Conservation (phyloP, 2,888 invertebrate species). For the Dynastes maya region DNA sequence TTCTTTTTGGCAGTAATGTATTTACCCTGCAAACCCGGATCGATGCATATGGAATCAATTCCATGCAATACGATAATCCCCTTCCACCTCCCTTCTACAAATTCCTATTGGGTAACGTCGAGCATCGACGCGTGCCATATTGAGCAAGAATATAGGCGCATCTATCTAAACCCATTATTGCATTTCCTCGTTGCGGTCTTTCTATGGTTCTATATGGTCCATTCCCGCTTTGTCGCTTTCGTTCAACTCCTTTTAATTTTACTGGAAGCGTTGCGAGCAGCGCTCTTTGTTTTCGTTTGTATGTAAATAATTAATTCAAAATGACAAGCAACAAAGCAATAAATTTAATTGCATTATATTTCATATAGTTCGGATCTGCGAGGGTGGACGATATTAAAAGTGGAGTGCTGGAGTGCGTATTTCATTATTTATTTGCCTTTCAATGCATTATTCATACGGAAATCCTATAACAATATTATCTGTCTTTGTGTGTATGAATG, state of each 20-base stretch:
- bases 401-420: not conserved
- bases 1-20: too few relatives aligned
- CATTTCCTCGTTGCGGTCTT: not conserved
- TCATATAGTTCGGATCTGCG: conserved; percentile 21
- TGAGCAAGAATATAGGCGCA: too few relatives aligned
- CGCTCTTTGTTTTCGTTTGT: conserved; percentile 8
- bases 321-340: conserved; percentile 7
- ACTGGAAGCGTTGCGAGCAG: not conserved
- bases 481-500: not conserved
- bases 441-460: conserved; percentile 17
- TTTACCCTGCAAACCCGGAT: too few relatives aligned
- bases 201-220: not conserved
- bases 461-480: conserved; percentile 1
- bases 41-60: too few relatives aligned
- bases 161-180: not conserved
- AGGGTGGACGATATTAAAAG: not conserved
- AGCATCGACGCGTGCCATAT: too few relatives aligned
- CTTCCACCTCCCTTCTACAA: too few relatives aligned
- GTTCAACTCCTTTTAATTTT: conserved; percentile 1
- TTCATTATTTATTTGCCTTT: conserved; percentile 19
- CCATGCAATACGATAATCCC: too few relatives aligned
- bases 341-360: conserved; percentile 32
- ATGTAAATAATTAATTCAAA: conserved; percentile 14
- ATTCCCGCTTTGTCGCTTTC: not conserved
- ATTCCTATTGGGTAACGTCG: too few relatives aligned